Percentiles rank a stretch among this genome's conserved stretches.
Evolutionary conservation across 2,888 invertebrate genomes (phyloP).

Genomic region (Acanthopleura granulata): DNA sequence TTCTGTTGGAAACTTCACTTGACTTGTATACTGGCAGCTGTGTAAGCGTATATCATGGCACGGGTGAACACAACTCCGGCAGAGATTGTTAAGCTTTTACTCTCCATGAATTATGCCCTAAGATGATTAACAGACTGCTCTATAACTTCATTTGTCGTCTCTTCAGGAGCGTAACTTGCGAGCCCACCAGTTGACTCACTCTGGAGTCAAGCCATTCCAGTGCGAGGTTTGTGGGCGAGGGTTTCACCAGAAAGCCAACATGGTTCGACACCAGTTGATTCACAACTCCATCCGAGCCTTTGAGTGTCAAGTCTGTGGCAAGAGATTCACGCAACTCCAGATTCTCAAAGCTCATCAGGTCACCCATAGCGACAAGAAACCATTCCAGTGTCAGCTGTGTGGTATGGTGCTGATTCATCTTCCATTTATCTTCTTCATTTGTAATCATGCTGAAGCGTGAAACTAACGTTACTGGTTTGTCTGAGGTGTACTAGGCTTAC

Average conservation of each 20-base stretch:
- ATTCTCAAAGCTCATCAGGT: conserved; percentile 70
- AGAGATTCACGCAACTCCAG: conserved; percentile 69
- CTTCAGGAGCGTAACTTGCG: conserved; percentile 68
- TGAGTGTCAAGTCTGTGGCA: conserved; percentile 67
- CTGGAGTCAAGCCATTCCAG: conserved; percentile 65
- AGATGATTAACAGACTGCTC: no score
- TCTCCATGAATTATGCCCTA: no score
- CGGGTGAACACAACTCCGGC: no score
- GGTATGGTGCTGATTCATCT: conserved; percentile 37
- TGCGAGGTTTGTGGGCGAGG: conserved; percentile 66
- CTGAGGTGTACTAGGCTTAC: no score
- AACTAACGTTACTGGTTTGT: no score
- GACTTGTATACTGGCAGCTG: no score
- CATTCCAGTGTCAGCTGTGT: conserved; percentile 67
- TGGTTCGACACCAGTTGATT: conserved; percentile 68
- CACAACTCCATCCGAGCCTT: conserved; percentile 65
- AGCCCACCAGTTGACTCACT: conserved; percentile 69
- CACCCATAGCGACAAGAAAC: conserved; percentile 69
- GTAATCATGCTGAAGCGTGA: no score
- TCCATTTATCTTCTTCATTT: no score
- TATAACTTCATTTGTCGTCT: conserved; percentile 7
- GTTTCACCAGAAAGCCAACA: conserved; percentile 70
- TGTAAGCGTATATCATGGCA: no score
- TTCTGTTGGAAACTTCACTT: no score
- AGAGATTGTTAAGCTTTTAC: no score